phyloP scores from a whole-genome alignment of 2,113 vertebrate genomes.

The Gavialis gangeticus region DNA sequence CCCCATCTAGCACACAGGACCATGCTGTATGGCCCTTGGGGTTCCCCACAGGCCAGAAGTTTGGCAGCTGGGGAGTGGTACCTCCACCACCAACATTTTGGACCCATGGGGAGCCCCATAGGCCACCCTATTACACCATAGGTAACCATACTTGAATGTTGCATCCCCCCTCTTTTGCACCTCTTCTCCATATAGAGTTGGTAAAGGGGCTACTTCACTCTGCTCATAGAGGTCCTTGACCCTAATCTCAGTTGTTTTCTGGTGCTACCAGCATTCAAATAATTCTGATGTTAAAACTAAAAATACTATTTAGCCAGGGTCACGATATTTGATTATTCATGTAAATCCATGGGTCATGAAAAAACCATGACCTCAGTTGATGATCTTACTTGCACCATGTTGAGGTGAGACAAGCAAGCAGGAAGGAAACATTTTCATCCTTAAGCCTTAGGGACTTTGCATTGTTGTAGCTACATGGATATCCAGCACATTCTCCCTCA shows the following conservation, averaged over 20 bases:
- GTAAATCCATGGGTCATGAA: background rate
- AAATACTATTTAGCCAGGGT: background rate
- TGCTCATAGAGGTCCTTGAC: background rate
- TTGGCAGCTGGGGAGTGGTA: no score
- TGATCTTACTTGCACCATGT: background rate
- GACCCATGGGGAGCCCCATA: no score
- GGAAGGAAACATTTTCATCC: background rate
- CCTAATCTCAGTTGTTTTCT: background rate
- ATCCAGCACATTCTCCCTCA: background rate
- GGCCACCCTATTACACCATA: background rate
- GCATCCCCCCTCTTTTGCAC: background rate
- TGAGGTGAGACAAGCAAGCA: background rate
- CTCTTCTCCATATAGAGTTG: background rate
- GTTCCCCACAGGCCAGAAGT: no score
- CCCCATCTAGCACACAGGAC: no score
- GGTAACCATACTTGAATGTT: background rate
- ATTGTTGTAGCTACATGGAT: background rate
- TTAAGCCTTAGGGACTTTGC: background rate
- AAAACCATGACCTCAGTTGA: background rate
- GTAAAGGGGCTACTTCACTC: background rate
- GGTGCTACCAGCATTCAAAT: background rate
- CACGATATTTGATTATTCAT: background rate
- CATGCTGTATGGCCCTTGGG: no score
- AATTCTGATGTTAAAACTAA: background rate
- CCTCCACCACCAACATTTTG: no score